These are phyloP conservation scores for Tipula confusa DNA, from an alignment of 2,888 invertebrate genomes.

Conservation along the genomic window DNA sequence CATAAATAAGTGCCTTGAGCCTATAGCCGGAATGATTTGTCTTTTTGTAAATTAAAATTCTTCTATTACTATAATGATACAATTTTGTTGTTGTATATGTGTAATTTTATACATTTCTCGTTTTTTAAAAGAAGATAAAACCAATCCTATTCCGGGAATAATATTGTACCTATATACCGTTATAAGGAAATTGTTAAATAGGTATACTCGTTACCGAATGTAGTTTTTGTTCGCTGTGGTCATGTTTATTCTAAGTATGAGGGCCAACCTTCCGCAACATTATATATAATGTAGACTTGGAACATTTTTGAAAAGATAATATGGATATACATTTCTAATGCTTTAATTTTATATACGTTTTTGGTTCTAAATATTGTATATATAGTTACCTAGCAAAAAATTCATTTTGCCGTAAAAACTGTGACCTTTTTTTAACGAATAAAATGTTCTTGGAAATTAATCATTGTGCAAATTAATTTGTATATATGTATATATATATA, in stretches of 20 bases:
- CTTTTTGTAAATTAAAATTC: not conserved
- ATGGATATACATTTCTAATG: too few species aligned
- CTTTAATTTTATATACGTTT: too few species aligned
- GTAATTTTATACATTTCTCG: not conserved
- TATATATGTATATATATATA: not conserved
- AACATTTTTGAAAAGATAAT: too few species aligned
- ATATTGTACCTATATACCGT: not conserved
- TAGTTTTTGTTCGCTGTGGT: not conserved
- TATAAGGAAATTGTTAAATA: not conserved
- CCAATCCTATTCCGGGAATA: constrained; percentile 16
- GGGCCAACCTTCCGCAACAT: too few species aligned
- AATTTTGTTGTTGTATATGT: not conserved
- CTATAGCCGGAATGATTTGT: not conserved
- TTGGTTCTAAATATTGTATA: too few species aligned
- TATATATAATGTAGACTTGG: too few species aligned
- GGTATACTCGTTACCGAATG: not conserved
- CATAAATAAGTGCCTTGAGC: not conserved
- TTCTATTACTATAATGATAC: not conserved
- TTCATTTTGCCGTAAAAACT: not conserved
- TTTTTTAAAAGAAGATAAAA: not conserved
- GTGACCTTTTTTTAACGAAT: not conserved
- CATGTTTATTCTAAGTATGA: too few species aligned
- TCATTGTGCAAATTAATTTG: not conserved
- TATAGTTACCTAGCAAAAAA: too few species aligned
- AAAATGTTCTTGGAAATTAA: not conserved